These are phyloP conservation scores for Odontocerum albicorne DNA, from an alignment of 2,888 invertebrate species.

Conservation along the genomic window DNA sequence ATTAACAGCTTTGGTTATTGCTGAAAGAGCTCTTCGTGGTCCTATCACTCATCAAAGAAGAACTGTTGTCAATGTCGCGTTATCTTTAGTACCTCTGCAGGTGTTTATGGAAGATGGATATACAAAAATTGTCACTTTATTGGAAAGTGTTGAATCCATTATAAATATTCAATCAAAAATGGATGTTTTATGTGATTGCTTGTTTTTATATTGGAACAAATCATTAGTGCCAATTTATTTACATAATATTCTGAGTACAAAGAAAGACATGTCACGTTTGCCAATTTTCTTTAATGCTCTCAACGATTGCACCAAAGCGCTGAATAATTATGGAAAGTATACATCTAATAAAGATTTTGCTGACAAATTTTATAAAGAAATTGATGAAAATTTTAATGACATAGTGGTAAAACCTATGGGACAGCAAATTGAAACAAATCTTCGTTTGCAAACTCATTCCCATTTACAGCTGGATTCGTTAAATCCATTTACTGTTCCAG, in stretches of 20 bases:
- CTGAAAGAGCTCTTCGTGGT: constrained; percentile 68
- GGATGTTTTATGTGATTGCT: constrained; percentile 67
- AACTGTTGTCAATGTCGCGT: constrained; percentile 65
- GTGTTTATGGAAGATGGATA: constrained; percentile 65
- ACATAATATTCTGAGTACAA: constrained; percentile 68
- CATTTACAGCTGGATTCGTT: constrained; percentile 78
- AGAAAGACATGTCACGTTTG: constrained; percentile 65
- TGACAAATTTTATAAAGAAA: constrained; percentile 46
- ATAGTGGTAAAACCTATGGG: constrained; percentile 72
- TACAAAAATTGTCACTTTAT: constrained; percentile 59
- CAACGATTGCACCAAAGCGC: constrained; percentile 49
- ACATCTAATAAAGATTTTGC: constrained; percentile 42
- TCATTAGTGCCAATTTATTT: constrained; percentile 76
- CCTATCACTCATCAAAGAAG: constrained; percentile 65
- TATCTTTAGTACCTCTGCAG: constrained; percentile 67
- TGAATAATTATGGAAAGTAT: constrained; percentile 47
- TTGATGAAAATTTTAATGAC: constrained; percentile 54
- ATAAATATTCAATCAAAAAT: constrained; percentile 61
- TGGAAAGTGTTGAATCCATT: constrained; percentile 67
- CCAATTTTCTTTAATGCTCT: constrained; percentile 53
- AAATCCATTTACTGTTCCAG: constrained; percentile 69
- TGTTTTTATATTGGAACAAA: constrained; percentile 81
- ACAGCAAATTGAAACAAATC: constrained; percentile 87
- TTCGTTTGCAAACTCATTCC: constrained; percentile 89
- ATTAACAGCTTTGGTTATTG: constrained; percentile 73